A percentile compares a stretch with the other conserved stretches of the same genome.
Evolutionary conservation across 1,140 invertebrate genomes (phyloP).

Genomic region (Sminthurides bifidus): DNA sequence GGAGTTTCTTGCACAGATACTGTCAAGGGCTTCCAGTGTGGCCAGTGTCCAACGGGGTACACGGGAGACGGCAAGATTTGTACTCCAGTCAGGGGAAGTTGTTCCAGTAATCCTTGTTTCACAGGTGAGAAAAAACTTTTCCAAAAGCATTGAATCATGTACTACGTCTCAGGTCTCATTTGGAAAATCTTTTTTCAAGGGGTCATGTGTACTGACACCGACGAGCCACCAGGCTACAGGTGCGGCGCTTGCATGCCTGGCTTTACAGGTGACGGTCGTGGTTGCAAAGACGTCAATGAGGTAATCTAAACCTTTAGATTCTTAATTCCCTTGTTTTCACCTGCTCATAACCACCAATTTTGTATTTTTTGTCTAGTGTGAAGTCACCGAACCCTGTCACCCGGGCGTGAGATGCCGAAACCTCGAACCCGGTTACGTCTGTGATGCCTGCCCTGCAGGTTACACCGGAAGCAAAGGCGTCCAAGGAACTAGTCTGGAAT

Average conservation of each 20-base stretch:
- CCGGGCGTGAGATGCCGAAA: slow-evolving; percentile 66
- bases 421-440: slow-evolving; percentile 65
- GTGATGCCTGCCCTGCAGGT: slow-evolving; percentile 50
- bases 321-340: not conserved
- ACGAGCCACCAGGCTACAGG: slow-evolving; percentile 56
- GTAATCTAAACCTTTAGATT: slow-evolving; percentile 35
- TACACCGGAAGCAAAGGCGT: slow-evolving; percentile 55
- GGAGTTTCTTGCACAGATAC: slow-evolving; percentile 66
- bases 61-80: not conserved
- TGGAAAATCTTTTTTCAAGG: slow-evolving; percentile 36
- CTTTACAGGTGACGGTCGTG: slow-evolving; percentile 64
- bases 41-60: slow-evolving; percentile 30
- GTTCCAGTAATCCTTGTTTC: slow-evolving; percentile 60
- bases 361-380: slow-evolving; percentile 50
- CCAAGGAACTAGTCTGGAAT: slow-evolving; percentile 54
- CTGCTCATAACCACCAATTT: not conserved
- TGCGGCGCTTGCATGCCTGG: slow-evolving; percentile 68
- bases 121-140: slow-evolving; percentile 37
- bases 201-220: slow-evolving; percentile 51
- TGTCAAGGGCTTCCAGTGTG: slow-evolving; percentile 38
- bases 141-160: not conserved
- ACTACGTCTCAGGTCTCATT: too few relatives aligned
- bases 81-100: slow-evolving; percentile 36
- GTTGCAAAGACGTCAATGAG: slow-evolving; percentile 69
- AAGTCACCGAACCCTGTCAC: slow-evolving; percentile 70